phyloP scores from a whole-genome alignment of 2,888 invertebrate genomes.

The Rhodophaea formosa region DNA sequence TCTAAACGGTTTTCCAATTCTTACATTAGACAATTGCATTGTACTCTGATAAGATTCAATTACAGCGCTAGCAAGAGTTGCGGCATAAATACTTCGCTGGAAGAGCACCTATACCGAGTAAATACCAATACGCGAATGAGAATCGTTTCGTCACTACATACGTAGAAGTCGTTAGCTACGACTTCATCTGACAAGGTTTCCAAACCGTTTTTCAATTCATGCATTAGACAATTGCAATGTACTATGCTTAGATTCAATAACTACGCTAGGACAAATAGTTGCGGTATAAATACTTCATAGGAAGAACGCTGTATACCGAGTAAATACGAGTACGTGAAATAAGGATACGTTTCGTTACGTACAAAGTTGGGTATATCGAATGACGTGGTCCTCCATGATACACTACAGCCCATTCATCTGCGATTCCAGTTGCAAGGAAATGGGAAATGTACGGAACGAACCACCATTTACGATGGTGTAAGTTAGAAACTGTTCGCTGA shows the following conservation, averaged over 20 bases:
- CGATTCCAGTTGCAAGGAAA: constrained; percentile 27
- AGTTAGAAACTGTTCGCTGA: constrained; percentile 6
- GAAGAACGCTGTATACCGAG: too few relatives aligned
- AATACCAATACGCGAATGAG: not conserved
- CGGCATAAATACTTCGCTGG: constrained; percentile 7
- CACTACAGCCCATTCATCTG: constrained; percentile 22
- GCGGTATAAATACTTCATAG: too few relatives aligned
- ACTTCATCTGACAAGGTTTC: too few relatives aligned
- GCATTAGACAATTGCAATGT: too few relatives aligned
- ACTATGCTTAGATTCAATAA: too few relatives aligned
- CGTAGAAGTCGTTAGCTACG: too few relatives aligned
- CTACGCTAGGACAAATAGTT: too few relatives aligned
- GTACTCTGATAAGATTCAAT: constrained; percentile 2
- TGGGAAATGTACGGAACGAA: constrained; percentile 25
- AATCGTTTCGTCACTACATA: not conserved
- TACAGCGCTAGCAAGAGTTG: constrained; percentile 2
- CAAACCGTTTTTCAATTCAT: too few relatives aligned
- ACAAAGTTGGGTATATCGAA: constrained; percentile 1
- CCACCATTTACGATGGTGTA: constrained; percentile 14
- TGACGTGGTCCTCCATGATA: not conserved
- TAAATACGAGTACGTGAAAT: not conserved
- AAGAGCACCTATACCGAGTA: not conserved
- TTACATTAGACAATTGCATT: constrained; percentile 12
- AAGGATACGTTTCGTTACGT: not conserved
- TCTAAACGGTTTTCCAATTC: not conserved